Percentiles rank a stretch among this genome's conserved stretches.
Conservation (phyloP, 2,113 vertebrate species). For the Telmatochromis sp. region DNA sequence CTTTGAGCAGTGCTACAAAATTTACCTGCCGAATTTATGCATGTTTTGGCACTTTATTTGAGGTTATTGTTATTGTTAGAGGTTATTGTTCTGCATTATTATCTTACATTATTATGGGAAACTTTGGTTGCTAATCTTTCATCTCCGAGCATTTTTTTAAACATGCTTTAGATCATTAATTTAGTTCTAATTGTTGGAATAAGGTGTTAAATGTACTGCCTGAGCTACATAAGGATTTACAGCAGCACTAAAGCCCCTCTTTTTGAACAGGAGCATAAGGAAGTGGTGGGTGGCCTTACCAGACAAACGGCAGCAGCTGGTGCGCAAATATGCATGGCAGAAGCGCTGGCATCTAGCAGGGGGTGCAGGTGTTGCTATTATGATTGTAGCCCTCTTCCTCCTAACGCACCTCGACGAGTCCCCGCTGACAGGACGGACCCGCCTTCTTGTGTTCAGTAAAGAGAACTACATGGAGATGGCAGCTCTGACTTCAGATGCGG, state of each 20-base stretch:
- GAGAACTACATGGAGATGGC: slow-evolving; percentile 83
- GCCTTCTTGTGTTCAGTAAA: slow-evolving; percentile 81
- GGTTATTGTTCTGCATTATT: background rate
- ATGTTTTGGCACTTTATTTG: background rate
- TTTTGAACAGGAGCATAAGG: slow-evolving; percentile 80
- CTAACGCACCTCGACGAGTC: slow-evolving; percentile 88
- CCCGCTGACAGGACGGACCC: slow-evolving; percentile 84
- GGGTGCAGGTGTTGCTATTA: slow-evolving; percentile 61
- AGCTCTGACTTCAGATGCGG: slow-evolving; percentile 77
- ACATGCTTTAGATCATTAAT: background rate
- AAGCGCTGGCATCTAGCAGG: slow-evolving; percentile 80
- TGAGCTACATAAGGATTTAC: background rate
- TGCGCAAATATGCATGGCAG: slow-evolving; percentile 74
- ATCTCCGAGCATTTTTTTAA: background rate
- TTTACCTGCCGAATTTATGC: background rate
- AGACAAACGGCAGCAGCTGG: slow-evolving; percentile 76
- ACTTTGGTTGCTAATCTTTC: background rate
- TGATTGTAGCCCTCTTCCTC: slow-evolving; percentile 77
- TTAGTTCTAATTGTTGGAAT: background rate
- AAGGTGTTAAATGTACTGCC: background rate
- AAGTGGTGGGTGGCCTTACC: slow-evolving; percentile 92
- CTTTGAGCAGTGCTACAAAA: background rate
- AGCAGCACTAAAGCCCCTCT: background rate
- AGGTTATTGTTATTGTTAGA: background rate
- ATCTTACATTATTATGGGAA: background rate